Evolutionary conservation across 2,888 invertebrate genomes (phyloP).

Genomic region (Drosophila tanythrix): DNA sequence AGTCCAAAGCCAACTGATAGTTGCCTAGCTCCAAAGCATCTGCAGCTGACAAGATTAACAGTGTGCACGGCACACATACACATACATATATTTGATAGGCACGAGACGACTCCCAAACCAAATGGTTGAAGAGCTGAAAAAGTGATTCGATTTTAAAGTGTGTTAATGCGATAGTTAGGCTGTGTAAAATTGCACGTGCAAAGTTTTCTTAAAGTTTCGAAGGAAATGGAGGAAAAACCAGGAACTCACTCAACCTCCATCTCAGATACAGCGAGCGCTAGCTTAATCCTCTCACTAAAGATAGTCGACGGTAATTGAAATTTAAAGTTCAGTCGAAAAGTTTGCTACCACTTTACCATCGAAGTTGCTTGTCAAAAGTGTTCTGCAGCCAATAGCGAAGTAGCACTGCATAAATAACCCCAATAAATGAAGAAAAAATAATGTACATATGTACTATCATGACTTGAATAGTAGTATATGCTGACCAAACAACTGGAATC

Average conservation of each 20-base stretch:
- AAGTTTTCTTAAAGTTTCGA: neutral
- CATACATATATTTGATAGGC: neutral
- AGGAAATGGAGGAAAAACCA: neutral
- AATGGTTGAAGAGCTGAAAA: neutral
- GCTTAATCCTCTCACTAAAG: neutral
- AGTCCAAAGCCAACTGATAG: neutral
- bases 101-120: neutral
- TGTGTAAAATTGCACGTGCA: constrained; percentile 2
- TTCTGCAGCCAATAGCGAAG: neutral
- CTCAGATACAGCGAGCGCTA: neutral
- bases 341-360: neutral
- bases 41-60: neutral
- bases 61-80: neutral
- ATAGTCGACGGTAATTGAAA: neutral
- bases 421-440: neutral
- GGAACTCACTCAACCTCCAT: neutral
- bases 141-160: neutral
- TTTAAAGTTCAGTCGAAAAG: neutral
- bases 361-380: neutral
- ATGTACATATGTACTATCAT: too few relatives aligned
- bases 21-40: neutral
- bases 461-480: neutral
- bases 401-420: neutral
- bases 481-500: neutral
- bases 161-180: neutral